Conservation (phyloP, 2,797 vertebrate genomes). For the Macrochelys suwanniensis region DNA sequence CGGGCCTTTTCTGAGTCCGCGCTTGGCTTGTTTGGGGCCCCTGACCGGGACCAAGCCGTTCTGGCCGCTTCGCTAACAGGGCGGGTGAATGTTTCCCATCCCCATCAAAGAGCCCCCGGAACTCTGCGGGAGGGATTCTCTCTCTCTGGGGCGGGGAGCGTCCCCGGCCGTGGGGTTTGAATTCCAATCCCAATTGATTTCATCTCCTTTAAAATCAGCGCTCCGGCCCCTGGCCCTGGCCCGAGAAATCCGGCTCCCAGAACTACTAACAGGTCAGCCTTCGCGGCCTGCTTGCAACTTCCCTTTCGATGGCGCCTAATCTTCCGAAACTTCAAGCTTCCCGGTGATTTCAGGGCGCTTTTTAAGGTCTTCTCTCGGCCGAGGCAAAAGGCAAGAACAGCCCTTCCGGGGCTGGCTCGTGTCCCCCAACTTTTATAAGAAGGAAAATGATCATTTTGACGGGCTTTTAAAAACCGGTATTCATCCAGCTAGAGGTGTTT, state of each 20-base stretch:
- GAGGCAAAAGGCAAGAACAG: too few relatives aligned
- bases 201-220: background rate
- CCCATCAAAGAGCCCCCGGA: too few relatives aligned
- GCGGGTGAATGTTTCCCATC: too few relatives aligned
- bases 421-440: background rate
- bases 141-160: too few relatives aligned
- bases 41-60: too few relatives aligned
- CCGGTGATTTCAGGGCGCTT: background rate
- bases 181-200: background rate
- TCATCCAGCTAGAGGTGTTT: too few relatives aligned
- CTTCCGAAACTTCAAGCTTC: background rate
- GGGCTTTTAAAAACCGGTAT: background rate
- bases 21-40: too few relatives aligned
- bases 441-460: background rate
- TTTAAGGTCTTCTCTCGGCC: background rate
- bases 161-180: too few relatives aligned
- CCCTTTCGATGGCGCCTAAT: too few relatives aligned
- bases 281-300: background rate
- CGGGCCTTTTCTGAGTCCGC: too few relatives aligned
- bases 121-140: too few relatives aligned
- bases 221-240: background rate
- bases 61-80: too few relatives aligned
- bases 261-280: background rate
- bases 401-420: background rate
- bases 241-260: background rate